phyloP scores from a whole-genome alignment of 2,113 vertebrate species.

The Galemys pyrenaicus region DNA sequence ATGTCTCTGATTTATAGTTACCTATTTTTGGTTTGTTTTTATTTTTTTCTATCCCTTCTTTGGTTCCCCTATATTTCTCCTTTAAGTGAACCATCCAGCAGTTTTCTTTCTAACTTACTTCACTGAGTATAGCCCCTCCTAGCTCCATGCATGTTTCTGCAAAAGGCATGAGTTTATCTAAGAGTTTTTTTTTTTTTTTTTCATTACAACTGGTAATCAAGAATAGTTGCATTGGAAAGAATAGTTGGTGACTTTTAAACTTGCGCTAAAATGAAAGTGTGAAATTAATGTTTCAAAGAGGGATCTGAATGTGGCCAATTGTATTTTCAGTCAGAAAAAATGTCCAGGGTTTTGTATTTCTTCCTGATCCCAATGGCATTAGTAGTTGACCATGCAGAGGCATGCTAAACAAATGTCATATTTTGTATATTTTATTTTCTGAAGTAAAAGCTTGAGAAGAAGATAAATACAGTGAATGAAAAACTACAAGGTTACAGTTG shows the following conservation, averaged over 20 bases:
- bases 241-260: slow-evolving; percentile 3
- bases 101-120: too few relatives aligned
- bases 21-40: too few relatives aligned
- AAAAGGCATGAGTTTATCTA: not conserved
- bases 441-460: slow-evolving; percentile 11
- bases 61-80: too few relatives aligned
- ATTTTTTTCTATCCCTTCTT: too few relatives aligned
- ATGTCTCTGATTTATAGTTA: too few relatives aligned
- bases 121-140: too few relatives aligned
- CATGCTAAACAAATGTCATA: not conserved
- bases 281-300: slow-evolving; percentile 47
- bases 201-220: not conserved
- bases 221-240: slow-evolving; percentile 26
- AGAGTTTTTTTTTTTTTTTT: slow-evolving; percentile 18
- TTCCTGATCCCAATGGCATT: not conserved
- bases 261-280: slow-evolving; percentile 42
- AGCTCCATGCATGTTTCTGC: too few relatives aligned
- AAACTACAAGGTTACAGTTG: not conserved
- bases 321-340: slow-evolving; percentile 39
- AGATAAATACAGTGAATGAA: not conserved
- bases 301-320: slow-evolving; percentile 8
- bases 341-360: not conserved
- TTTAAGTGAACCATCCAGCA: too few relatives aligned
- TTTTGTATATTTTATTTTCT: slow-evolving; percentile 11
- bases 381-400: not conserved